A percentile compares a stretch with the other conserved stretches of the same genome.
These are phyloP conservation scores for Lepus europaeus DNA, from an alignment of 2,113 vertebrate species.

Conservation along the genomic window DNA sequence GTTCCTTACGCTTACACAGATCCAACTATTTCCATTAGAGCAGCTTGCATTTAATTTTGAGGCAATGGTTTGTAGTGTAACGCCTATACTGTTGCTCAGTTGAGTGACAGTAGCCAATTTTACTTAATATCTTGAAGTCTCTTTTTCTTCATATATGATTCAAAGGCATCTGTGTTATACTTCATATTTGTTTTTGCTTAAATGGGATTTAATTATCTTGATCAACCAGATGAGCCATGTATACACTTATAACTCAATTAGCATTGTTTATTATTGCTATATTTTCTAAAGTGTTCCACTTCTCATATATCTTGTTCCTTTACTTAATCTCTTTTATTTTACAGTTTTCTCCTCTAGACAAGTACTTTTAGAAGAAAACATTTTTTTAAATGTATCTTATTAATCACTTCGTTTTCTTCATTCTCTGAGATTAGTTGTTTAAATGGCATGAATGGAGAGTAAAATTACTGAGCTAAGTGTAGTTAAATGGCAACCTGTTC, in stretches of 20 bases:
- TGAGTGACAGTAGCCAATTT: neutral
- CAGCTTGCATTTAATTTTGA: neutral
- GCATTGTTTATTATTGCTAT: neutral
- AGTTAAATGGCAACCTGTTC: slow-evolving; percentile 61
- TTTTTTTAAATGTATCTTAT: slow-evolving; percentile 11
- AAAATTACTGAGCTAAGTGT: slow-evolving; percentile 55
- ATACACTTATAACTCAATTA: slow-evolving; percentile 30
- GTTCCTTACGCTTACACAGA: neutral
- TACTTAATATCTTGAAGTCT: neutral
- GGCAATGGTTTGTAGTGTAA: neutral
- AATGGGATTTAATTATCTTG: neutral
- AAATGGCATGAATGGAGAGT: slow-evolving; percentile 45
- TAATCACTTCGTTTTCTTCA: slow-evolving; percentile 42
- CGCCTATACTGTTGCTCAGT: neutral
- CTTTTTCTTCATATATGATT: neutral
- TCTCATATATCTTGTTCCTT: neutral
- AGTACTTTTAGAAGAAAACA: slow-evolving; percentile 51
- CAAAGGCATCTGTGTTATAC: neutral
- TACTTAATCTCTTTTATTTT: slow-evolving; percentile 15
- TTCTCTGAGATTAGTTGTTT: slow-evolving; percentile 34
- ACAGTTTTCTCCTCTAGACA: neutral
- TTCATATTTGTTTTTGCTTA: neutral
- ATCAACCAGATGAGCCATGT: neutral
- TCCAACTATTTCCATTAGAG: neutral
- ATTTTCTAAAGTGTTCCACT: neutral